Evolutionary conservation across 2,888 invertebrate species (phyloP), one percentile per base, ranked within the genome.

Genomic region (Nysson spinosus): DNA sequence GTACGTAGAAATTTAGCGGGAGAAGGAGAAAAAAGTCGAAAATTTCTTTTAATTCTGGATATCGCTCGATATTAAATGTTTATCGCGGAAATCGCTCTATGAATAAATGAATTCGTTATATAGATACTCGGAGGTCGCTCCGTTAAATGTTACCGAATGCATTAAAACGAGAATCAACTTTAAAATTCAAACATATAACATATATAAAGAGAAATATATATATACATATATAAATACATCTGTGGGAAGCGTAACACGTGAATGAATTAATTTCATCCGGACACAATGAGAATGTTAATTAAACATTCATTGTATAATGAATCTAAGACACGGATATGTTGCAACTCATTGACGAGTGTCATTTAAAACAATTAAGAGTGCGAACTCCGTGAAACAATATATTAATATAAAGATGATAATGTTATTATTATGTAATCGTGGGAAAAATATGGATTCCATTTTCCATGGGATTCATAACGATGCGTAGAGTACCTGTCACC

Each of bases 71-170:
- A 32, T 60, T 35, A 60, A 47, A 34, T 34, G 46, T 58, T 43
- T 22, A 60, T 61, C 56, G 35, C 35, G 56, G 50, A 47, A 55
- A 62, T 58, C 54, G 39, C 55, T 60, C 67, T 51, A 55, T 30
- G 32, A 40, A 62, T n/a, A n/a, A n/a, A n/a, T n/a, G n/a, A n/a
- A n/a, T n/a, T n/a, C n/a, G n/a, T n/a, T n/a, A 4, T 7, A 52
- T 47, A 55, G 22, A 39, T 54, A 40, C 51, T 62, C 63, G 63
- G 39, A 12, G 72, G 61, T 72, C 72, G 57, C 67, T 66, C 70
- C 49, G 46, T 55, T 60, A 35, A 42, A 19, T 26, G 34, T 42
- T 34, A 37, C n/a, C n/a, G n/a, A n/a, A n/a, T 63, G 51, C 52
- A 40, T 52, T 34, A 40, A 44, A 47, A 16, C 26, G 51, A 49